Evolutionary conservation across 2,888 invertebrate species (phyloP), one percentile per base, ranked within the genome.

Genomic region (Dasypogon diadema): DNA sequence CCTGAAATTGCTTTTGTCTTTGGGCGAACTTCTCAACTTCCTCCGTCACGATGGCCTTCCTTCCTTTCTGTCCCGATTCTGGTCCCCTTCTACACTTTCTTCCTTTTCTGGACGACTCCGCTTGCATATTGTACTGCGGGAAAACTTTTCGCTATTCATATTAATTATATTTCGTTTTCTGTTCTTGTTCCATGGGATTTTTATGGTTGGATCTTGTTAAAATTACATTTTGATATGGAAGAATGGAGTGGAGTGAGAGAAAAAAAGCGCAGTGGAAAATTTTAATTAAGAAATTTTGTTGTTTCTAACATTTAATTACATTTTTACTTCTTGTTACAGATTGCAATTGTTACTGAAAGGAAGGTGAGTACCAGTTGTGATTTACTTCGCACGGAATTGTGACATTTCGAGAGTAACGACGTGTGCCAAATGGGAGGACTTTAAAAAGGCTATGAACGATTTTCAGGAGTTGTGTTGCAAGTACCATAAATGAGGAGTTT

Each of bases 1-100:
- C 46, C 24, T 14, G 51, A 46, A 65, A 65, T 65, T 65, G 65
- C 46, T 65, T 65, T 65, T 46, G 65, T 65, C 42, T 65, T 65
- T 10, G 42, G 46, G 46, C 8, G 37, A 60, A 58, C 26, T 26
- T 63, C 42, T 18, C 14, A 46, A 46, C 24, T 65, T 65, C 48
- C 22, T 42, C 42, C 42, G 42, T 42, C 2, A 12, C n/a, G 8
- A 42, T 42, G 42, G 2, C 2, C n/a, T 42, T 12, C 1, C n/a
- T 42, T 42, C n/a, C 2, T 42, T 42, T 12, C 0, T 42, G 8
- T 42, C 2, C n/a, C n/a, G n/a, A n/a, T n/a, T n/a, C n/a, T n/a
- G n/a, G n/a, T n/a, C n/a, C n/a, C n/a, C n/a, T 42, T 12, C n/a
- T 42, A 3, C 2, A 12, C n/a, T 1, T 42, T 1, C n/a, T 42